phyloP scores from a whole-genome alignment of 2,797 vertebrate genomes.

The Sternarchorhynchus goeldii region DNA sequence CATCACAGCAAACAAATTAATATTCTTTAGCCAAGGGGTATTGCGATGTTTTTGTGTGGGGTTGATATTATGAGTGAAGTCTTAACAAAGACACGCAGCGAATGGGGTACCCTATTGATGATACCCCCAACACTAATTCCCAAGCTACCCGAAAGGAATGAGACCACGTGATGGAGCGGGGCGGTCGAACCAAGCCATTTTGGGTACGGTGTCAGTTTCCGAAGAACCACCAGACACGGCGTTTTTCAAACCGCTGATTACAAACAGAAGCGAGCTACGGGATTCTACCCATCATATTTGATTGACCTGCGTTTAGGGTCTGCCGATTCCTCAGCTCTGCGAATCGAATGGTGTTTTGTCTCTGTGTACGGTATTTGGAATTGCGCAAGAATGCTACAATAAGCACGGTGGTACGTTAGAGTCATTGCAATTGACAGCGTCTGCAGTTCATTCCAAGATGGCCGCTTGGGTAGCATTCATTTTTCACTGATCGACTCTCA shows the following conservation, averaged over 20 bases:
- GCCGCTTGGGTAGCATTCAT: constrained; percentile 97
- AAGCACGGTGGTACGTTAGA: constrained; percentile 78
- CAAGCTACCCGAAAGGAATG: constrained; percentile 93
- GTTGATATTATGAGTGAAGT: constrained; percentile 27
- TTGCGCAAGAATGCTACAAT: constrained; percentile 77
- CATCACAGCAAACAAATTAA: background rate
- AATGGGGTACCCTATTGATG: constrained; percentile 58
- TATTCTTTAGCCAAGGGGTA: background rate
- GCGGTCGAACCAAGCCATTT: constrained; percentile 99
- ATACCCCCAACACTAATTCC: constrained; percentile 88
- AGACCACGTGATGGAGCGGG: constrained; percentile 92
- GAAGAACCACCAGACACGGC: constrained; percentile 82
- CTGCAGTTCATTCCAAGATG: constrained; percentile 99
- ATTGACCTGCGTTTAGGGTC: background rate
- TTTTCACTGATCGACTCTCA: constrained; percentile 97
- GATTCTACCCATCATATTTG: background rate
- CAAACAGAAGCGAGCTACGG: constrained; percentile 21
- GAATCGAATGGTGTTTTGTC: constrained; percentile 19
- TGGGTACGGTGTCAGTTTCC: constrained; percentile 99
- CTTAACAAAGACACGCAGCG: constrained; percentile 50
- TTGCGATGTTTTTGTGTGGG: background rate
- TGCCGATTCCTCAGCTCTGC: background rate
- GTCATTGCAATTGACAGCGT: constrained; percentile 93
- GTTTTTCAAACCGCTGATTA: constrained; percentile 74
- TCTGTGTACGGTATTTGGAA: constrained; percentile 60